Conservation (phyloP, 2,888 invertebrate species). For the Erebia aethiops region DNA sequence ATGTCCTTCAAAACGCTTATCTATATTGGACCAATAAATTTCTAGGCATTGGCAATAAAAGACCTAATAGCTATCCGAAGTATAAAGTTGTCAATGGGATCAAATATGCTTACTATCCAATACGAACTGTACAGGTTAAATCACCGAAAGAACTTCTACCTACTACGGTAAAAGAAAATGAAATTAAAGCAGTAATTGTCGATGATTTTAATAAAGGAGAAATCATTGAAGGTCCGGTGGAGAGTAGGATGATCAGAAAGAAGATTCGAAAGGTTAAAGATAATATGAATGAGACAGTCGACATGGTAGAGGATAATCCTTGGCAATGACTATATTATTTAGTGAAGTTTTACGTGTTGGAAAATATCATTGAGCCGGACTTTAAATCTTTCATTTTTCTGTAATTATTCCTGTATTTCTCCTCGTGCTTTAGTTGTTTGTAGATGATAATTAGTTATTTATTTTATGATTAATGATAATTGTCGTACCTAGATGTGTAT, state of each 20-base stretch:
- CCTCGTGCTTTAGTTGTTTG: no score
- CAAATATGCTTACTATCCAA: conserved; percentile 67
- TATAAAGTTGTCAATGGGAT: conserved; percentile 68
- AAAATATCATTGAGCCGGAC: conserved; percentile 68
- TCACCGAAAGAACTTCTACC: conserved; percentile 51
- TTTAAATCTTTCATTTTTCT: conserved; percentile 68
- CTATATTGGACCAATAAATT: conserved; percentile 65
- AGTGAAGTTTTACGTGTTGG: conserved; percentile 70
- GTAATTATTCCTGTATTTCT: conserved; percentile 41
- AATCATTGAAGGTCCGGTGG: conserved; percentile 62
- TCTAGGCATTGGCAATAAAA: conserved; percentile 56
- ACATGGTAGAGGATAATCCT: conserved; percentile 70
- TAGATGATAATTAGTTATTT: no score
- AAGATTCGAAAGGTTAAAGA: conserved; percentile 66
- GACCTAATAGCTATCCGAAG: conserved; percentile 52
- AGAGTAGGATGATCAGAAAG: conserved; percentile 62
- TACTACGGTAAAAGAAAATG: conserved; percentile 33
- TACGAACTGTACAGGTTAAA: conserved; percentile 54
- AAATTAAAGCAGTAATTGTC: conserved; percentile 52
- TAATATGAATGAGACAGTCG: conserved; percentile 63
- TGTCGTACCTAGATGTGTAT: no score
- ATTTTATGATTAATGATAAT: no score
- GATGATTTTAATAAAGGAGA: conserved; percentile 75
- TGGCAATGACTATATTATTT: conserved; percentile 81
- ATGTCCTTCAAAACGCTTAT: conserved; percentile 65